These are phyloP conservation scores for Lepus europaeus DNA, from an alignment of 2,113 vertebrate genomes.

Conservation along the genomic window DNA sequence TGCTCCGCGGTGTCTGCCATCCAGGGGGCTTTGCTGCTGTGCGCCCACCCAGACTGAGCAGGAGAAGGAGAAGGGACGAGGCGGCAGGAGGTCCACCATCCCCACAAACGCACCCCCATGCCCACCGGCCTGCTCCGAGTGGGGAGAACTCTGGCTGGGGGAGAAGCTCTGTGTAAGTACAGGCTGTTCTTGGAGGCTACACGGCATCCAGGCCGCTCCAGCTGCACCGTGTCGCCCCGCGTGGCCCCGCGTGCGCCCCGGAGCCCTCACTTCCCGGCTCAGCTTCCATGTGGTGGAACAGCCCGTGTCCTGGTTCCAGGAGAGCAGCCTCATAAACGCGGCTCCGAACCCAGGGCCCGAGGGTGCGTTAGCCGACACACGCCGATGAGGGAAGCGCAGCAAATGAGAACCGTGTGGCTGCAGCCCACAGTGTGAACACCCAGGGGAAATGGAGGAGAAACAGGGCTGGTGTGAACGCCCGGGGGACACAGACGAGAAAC, in stretches of 20 bases:
- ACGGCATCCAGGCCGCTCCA: too few species aligned
- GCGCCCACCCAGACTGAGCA: neutral
- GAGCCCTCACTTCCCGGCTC: conserved; percentile 60
- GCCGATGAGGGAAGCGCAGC: conserved; percentile 54
- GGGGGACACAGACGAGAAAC: neutral
- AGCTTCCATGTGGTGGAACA: conserved; percentile 41
- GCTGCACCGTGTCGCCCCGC: neutral
- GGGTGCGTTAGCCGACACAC: conserved; percentile 41
- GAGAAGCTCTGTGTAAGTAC: neutral
- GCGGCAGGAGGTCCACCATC: neutral
- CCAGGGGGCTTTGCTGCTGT: neutral
- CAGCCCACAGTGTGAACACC: accelerated
- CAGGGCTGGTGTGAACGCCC: neutral
- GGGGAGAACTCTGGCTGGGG: neutral
- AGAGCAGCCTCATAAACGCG: conserved; percentile 59
- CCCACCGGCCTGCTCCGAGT: accelerated
- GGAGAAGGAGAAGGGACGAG: too few species aligned
- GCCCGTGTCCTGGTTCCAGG: conserved; percentile 34
- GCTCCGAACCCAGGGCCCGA: conserved; percentile 50
- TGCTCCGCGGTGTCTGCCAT: neutral
- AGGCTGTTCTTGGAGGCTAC: conserved; percentile 19
- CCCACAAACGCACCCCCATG: too few species aligned
- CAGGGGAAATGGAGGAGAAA: neutral
- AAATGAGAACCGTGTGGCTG: conserved; percentile 64
- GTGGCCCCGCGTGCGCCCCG: conserved; percentile 27